These are phyloP conservation scores for Brachionus manjavacas DNA, from an alignment of 1,140 invertebrate species.

Conservation along the genomic window DNA sequence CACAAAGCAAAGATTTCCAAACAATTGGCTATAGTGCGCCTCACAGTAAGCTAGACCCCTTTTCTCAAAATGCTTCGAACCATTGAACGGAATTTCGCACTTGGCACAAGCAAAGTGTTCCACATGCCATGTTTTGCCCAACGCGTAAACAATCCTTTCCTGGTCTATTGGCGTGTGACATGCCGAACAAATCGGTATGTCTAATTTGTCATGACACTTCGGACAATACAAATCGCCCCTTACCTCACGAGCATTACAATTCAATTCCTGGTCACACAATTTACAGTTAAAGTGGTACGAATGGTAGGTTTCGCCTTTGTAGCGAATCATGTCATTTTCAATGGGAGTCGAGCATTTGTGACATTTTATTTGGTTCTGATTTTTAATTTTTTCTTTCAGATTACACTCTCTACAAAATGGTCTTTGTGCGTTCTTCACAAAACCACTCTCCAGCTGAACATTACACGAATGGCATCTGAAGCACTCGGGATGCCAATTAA, in stretches of 20 bases:
- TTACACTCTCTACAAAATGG: constrained; percentile 88
- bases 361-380: neutral
- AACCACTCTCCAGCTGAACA: constrained; percentile 88
- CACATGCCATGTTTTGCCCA: constrained; percentile 99
- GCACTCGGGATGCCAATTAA: constrained; percentile 95
- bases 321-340: constrained; percentile 90
- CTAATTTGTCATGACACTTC: constrained; percentile 98
- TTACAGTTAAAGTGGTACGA: constrained; percentile 98
- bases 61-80: constrained; percentile 97
- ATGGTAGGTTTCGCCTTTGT: constrained; percentile 93
- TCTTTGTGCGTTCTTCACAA: constrained; percentile 64
- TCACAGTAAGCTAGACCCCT: constrained; percentile 98
- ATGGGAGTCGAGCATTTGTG: constrained; percentile 63
- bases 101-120: constrained; percentile 99
- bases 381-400: constrained; percentile 10
- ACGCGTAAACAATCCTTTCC: constrained; percentile 87
- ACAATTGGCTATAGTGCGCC: constrained; percentile 94
- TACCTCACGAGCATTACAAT: constrained; percentile 85
- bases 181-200: constrained; percentile 86
- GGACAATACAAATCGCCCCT: constrained; percentile 92
- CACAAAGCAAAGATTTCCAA: constrained; percentile 95
- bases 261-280: constrained; percentile 61
- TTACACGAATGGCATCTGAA: constrained; percentile 91
- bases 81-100: constrained; percentile 98
- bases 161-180: constrained; percentile 68